Evolutionary conservation across 92 coral and sea anemone genomes (phyloP).

Genomic region (Pocillopora grandis): DNA sequence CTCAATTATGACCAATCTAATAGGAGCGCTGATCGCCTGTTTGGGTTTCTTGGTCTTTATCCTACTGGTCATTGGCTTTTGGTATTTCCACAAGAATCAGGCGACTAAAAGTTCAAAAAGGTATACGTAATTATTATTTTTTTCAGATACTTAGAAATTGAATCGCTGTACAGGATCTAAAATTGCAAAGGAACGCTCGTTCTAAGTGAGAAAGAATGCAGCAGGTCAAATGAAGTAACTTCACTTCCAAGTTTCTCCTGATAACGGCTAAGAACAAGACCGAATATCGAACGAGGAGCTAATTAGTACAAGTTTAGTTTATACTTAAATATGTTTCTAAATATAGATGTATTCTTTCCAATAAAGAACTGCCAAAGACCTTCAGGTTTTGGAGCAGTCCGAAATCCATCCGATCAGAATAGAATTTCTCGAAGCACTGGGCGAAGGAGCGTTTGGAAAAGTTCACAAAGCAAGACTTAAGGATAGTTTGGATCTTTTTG

Average conservation of each 20-base stretch:
- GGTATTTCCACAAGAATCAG: not conserved
- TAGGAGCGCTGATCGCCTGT: not conserved
- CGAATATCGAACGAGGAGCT: too few species aligned
- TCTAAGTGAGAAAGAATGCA: too few species aligned
- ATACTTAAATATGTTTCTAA: too few species aligned
- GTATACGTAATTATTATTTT: not conserved
- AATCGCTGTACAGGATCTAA: too few species aligned
- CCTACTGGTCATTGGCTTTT: not conserved
- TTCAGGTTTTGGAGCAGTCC: not conserved
- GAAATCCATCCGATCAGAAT: constrained; percentile 33
- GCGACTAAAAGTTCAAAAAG: not conserved
- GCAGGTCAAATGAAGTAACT: too few species aligned
- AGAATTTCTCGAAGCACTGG: constrained; percentile 3
- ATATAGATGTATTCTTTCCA: not conserved
- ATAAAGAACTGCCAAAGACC: constrained; percentile 9
- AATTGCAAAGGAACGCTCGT: too few species aligned
- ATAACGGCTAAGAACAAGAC: too few species aligned
- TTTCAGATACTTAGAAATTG: not conserved
- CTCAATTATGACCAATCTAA: not conserved
- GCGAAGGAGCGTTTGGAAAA: constrained; percentile 23
- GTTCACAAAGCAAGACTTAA: constrained; percentile 13
- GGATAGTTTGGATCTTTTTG: constrained; percentile 15
- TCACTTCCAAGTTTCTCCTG: too few species aligned
- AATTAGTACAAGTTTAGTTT: too few species aligned
- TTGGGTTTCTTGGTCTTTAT: not conserved